Evolutionary conservation across 2,113 vertebrate species (phyloP).

Genomic region (Hypanus sabinus): DNA sequence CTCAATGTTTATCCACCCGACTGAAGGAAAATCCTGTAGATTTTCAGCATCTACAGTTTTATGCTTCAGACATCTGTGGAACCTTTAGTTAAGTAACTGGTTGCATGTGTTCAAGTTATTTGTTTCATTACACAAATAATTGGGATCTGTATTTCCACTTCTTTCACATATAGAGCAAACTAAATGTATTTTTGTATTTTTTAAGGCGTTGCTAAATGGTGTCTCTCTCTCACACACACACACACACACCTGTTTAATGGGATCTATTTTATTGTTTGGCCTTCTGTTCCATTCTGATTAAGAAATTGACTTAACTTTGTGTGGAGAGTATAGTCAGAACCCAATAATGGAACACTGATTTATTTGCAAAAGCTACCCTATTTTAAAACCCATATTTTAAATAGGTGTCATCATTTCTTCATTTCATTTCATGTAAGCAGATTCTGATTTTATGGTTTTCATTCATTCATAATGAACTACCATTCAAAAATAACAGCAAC

Average conservation of each 20-base stretch:
- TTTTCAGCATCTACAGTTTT: no score
- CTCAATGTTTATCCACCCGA: not conserved
- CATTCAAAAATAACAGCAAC: not conserved
- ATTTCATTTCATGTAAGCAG: not conserved
- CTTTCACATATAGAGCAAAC: not conserved
- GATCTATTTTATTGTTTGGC: no score
- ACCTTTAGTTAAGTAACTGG: not conserved
- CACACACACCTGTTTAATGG: no score
- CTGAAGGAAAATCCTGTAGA: not conserved
- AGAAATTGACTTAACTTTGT: no score
- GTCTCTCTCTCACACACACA: no score
- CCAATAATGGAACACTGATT: no score
- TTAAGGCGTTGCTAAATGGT: not conserved
- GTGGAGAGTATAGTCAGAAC: no score
- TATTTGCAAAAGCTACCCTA: no score
- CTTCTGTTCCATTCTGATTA: no score
- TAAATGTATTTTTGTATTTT: not conserved
- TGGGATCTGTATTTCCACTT: not conserved
- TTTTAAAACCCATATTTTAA: not conserved
- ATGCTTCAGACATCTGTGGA: not conserved
- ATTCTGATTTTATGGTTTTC: not conserved
- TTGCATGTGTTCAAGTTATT: not conserved
- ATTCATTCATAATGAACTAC: not conserved
- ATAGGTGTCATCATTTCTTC: not conserved
- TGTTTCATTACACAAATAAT: not conserved